Evolutionary conservation across 2,113 vertebrate genomes (phyloP), one percentile per base, ranked within the genome.

Genomic region (Siniperca chuatsi): DNA sequence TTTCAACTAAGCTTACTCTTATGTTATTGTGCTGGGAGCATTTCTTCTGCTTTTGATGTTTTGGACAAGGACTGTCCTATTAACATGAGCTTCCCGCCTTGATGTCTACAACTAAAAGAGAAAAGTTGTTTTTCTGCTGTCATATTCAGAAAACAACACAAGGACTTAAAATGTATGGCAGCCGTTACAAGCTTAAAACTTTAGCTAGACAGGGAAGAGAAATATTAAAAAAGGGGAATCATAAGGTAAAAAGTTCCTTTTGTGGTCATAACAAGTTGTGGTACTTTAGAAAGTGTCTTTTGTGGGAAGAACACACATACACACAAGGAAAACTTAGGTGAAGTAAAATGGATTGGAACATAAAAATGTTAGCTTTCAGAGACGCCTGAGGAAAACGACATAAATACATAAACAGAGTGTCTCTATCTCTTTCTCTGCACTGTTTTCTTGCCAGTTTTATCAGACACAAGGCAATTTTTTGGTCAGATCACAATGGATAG

Each of bases 81-180:
- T 89, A 81, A 78, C 40, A n/a, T 58, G 52, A 50, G 20, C 46
- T 52, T 20, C 21, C 44, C 8, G 40, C 81, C 48, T 79, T 80
- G 40, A 85, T 83, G 65, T 88, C 42, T 75, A 37, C 55, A 82
- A 46, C 42, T 52, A 37, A 83, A 82, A 81, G 69, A 42, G 35
- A 80, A 61, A 83, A 79, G 37, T 84, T 88, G 65, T 66, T 83
- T 90, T 89, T 44, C 35, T 75, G 9, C 73, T 81, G 68, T 82
- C 82, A 79, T 37, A 35, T 58, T 81, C 72, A 44, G 46, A 68
- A 71, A 91, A 79, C 3, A 80, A 85, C 69, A 78, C 37, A 61
- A 35, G 35, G 58, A 40, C 44, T 82, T 84, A 33, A 84, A 78
- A 79, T 74, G 60, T 48, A 29, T 67, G 58, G 67, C 81, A 79